phyloP scores from a whole-genome alignment of 2,888 invertebrate genomes.

The Cyclophora punctaria region DNA sequence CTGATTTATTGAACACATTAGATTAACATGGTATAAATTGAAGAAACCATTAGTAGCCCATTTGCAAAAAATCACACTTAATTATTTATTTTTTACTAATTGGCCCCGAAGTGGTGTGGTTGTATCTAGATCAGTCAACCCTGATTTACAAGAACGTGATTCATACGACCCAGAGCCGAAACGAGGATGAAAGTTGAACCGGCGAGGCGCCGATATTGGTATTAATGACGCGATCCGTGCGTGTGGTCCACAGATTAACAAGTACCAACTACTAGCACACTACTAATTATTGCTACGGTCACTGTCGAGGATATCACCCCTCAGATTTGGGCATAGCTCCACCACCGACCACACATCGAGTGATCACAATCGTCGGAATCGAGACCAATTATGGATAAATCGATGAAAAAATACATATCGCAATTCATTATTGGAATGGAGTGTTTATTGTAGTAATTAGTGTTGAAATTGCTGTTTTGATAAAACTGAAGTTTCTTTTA shows the following conservation, averaged over 20 bases:
- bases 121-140: slow-evolving; percentile 14
- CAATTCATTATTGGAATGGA: slow-evolving; percentile 49
- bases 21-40: background rate
- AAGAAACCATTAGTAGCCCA: slow-evolving; percentile 8
- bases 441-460: slow-evolving; percentile 47
- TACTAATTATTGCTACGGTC: slow-evolving; percentile 48
- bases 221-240: slow-evolving; percentile 27
- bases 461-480: slow-evolving; percentile 21
- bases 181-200: slow-evolving; percentile 45
- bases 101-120: slow-evolving; percentile 4
- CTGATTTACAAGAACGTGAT: slow-evolving; percentile 34
- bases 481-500: slow-evolving; percentile 12
- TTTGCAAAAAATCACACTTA: slow-evolving; percentile 8
- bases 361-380: slow-evolving; percentile 48
- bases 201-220: slow-evolving; percentile 29
- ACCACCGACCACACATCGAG: slow-evolving; percentile 31
- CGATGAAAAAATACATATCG: slow-evolving; percentile 44
- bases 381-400: slow-evolving; percentile 60
- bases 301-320: slow-evolving; percentile 50
- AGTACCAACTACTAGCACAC: slow-evolving; percentile 22
- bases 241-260: slow-evolving; percentile 45
- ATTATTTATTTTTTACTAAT: slow-evolving; percentile 12
- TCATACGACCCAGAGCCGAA: slow-evolving; percentile 43
- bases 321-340: slow-evolving; percentile 44
- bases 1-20: no score